Conservation (phyloP, 2,113 vertebrate genomes). For the Forbesichthys agassizii region DNA sequence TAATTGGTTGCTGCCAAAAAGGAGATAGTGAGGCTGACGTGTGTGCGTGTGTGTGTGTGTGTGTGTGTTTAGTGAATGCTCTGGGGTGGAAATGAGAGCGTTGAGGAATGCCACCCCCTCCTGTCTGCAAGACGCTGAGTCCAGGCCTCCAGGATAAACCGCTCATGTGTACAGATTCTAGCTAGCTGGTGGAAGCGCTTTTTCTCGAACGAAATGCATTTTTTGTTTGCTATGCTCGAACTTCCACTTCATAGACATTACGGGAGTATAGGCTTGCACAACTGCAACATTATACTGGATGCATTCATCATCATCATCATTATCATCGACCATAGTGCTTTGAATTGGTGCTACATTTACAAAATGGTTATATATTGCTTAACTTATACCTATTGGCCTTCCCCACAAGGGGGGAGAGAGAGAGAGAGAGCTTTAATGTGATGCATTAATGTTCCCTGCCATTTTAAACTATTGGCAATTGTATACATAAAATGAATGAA, state of each 20-base stretch:
- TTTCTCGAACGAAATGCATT: neutral
- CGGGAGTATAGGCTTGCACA: neutral
- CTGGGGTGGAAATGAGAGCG: slow-evolving; percentile 22
- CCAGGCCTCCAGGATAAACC: slow-evolving; percentile 6
- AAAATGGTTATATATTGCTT: too few relatives aligned
- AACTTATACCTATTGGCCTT: too few relatives aligned
- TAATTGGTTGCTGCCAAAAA: neutral
- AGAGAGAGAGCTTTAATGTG: neutral
- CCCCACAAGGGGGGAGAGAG: neutral
- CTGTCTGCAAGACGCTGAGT: neutral
- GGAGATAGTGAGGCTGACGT: neutral
- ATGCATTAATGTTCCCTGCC: slow-evolving; percentile 1
- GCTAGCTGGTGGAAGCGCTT: neutral
- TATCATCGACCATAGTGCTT: neutral
- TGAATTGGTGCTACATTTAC: too few relatives aligned
- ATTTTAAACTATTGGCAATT: too few relatives aligned
- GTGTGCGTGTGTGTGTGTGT: slow-evolving; percentile 10
- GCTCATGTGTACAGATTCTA: slow-evolving; percentile 7
- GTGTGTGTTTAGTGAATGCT: slow-evolving; percentile 11
- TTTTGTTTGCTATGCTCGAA: neutral
- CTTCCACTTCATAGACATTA: neutral
- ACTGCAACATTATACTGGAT: neutral
- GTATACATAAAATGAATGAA: too few relatives aligned
- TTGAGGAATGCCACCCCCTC: slow-evolving; percentile 28
- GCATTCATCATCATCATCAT: neutral